These are phyloP conservation scores for Lasaia peninsularis DNA, from an alignment of 1,140 invertebrate species.

Conservation along the genomic window DNA sequence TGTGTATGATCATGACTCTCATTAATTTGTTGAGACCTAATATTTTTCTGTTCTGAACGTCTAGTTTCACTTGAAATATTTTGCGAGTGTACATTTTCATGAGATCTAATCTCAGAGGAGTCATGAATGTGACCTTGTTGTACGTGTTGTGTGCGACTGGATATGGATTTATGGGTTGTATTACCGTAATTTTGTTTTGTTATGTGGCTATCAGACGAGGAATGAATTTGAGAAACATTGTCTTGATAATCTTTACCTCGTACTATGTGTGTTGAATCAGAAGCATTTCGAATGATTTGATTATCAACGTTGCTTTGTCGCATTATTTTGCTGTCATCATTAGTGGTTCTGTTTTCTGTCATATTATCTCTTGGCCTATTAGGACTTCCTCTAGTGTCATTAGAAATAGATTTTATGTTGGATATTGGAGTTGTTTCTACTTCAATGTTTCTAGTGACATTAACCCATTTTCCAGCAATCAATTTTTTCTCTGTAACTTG, in stretches of 20 bases:
- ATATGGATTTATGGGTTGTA: constrained; percentile 26
- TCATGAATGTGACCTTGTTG: constrained; percentile 21
- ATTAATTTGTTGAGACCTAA: background rate
- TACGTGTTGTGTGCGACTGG: constrained; percentile 21
- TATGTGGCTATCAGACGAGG: constrained; percentile 19
- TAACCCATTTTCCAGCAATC: constrained; percentile 64
- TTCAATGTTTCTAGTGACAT: constrained; percentile 61
- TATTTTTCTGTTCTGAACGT: background rate
- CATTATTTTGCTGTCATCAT: constrained; percentile 19
- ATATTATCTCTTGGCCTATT: constrained; percentile 22
- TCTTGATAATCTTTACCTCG: constrained; percentile 24
- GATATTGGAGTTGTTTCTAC: constrained; percentile 31
- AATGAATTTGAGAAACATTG: constrained; percentile 21
- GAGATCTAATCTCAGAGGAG: constrained; percentile 17
- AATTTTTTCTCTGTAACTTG: constrained; percentile 69
- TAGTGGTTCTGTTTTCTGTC: constrained; percentile 16
- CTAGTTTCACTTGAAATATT: background rate
- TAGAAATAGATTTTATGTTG: constrained; percentile 23
- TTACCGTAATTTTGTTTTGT: constrained; percentile 17
- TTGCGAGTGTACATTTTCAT: background rate
- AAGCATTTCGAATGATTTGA: constrained; percentile 23
- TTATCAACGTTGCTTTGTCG: constrained; percentile 20
- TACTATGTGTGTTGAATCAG: constrained; percentile 34
- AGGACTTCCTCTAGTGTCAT: constrained; percentile 22
- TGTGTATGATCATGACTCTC: background rate